A percentile compares a stretch with the other conserved stretches of the same genome.
Conservation (phyloP, 2,797 vertebrate species). For the Euphonia xanthogaster region DNA sequence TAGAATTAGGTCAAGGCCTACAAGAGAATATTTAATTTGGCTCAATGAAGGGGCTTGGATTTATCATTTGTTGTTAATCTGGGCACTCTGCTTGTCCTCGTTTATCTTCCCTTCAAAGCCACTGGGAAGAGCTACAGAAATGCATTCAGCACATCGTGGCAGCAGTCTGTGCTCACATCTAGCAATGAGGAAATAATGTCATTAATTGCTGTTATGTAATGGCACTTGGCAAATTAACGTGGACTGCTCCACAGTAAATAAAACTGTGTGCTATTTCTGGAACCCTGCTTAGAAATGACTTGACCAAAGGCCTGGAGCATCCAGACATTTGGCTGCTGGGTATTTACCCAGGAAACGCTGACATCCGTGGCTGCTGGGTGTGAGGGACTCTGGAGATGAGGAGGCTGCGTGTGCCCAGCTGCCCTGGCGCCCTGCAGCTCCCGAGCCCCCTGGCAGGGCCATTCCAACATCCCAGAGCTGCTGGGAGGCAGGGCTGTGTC, state of each 20-base stretch:
- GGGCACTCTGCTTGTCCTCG: neutral
- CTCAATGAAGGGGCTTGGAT: neutral
- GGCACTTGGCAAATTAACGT: constrained; percentile 28
- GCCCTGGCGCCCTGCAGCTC: neutral
- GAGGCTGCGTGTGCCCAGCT: neutral
- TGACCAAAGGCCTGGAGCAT: neutral
- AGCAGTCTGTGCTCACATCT: neutral
- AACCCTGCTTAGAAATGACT: neutral
- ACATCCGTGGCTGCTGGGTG: neutral
- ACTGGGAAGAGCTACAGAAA: neutral
- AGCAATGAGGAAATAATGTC: constrained; percentile 44
- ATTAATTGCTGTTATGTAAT: constrained; percentile 48
- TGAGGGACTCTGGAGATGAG: neutral
- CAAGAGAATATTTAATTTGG: constrained; percentile 6
- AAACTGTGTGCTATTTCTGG: constrained; percentile 1
- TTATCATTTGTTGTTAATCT: constrained; percentile 23
- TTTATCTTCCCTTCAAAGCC: constrained; percentile 24
- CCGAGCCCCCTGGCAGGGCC: neutral
- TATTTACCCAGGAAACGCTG: neutral
- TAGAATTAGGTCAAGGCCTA: constrained; percentile 8
- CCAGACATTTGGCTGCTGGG: neutral
- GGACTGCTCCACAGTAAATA: neutral
- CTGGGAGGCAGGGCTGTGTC: neutral
- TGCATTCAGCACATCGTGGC: neutral
- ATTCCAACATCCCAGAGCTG: neutral